phyloP scores from a whole-genome alignment of 2,113 vertebrate species.

The Emydura subglobosa region DNA sequence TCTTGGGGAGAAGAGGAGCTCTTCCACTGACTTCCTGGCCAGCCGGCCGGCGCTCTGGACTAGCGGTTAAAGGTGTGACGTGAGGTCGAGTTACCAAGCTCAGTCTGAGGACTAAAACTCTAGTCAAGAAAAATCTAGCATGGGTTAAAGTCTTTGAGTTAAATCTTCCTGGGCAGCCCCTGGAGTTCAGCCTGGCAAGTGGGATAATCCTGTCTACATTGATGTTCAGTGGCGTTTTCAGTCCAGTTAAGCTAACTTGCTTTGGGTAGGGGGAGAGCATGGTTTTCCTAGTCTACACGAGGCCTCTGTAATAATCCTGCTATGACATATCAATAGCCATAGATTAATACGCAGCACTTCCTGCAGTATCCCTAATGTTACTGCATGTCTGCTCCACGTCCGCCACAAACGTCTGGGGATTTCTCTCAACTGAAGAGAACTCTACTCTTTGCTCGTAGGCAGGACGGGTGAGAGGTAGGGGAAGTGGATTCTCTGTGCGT shows the following conservation, averaged over 20 bases:
- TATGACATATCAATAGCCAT: fast-evolving
- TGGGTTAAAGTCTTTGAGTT: not conserved
- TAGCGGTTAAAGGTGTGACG: not conserved
- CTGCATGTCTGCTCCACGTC: not conserved
- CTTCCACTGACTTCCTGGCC: not conserved
- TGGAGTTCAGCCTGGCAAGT: not conserved
- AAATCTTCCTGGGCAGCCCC: not conserved
- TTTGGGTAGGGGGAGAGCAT: not conserved
- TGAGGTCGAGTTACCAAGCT: not conserved
- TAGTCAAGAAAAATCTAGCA: not conserved
- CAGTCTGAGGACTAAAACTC: not conserved
- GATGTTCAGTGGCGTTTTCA: not conserved
- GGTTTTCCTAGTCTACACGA: not conserved
- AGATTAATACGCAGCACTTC: not conserved
- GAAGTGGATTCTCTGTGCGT: not conserved
- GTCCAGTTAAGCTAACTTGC: not conserved
- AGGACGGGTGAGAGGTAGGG: not conserved
- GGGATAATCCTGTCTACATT: not conserved
- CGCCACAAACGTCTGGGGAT: not conserved
- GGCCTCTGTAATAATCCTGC: not conserved
- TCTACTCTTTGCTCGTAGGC: not conserved
- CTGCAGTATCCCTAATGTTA: not conserved
- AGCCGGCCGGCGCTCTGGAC: not conserved
- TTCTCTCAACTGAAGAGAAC: not conserved
- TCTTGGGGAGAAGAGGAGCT: not conserved